phyloP scores from a whole-genome alignment of 1,140 invertebrate species.

The Lethrus apterus region DNA sequence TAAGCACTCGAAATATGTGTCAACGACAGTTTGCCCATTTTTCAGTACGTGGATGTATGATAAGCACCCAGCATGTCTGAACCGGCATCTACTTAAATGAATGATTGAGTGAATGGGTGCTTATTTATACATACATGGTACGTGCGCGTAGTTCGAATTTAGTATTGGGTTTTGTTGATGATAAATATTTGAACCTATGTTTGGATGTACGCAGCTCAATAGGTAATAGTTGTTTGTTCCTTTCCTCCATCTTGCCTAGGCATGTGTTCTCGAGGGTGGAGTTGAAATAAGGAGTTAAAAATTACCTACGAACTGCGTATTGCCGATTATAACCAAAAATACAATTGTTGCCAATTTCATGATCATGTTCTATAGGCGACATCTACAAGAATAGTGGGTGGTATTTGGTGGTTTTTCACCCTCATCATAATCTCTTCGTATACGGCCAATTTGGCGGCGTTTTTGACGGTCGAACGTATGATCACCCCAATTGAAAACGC shows the following conservation, averaged over 20 bases:
- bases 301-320: too few species aligned
- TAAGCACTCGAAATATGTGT: slow-evolving; percentile 13
- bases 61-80: not conserved
- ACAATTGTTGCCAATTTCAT: not conserved
- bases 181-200: too few species aligned
- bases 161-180: slow-evolving; percentile 12
- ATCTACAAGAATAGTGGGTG: slow-evolving; percentile 86
- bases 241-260: too few species aligned
- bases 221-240: not conserved
- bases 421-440: slow-evolving; percentile 97
- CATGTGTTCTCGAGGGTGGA: too few species aligned
- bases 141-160: not conserved
- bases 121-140: slow-evolving; percentile 9
- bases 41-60: not conserved
- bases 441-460: slow-evolving; percentile 94
- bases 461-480: slow-evolving; percentile 94
- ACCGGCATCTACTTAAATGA: slow-evolving; percentile 2
- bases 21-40: slow-evolving; percentile 8
- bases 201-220: too few species aligned
- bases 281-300: too few species aligned
- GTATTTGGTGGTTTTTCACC: slow-evolving; percentile 99
- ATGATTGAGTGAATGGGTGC: slow-evolving; percentile 6
- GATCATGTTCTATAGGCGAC: slow-evolving; percentile 59
- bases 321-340: too few species aligned
- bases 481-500: slow-evolving; percentile 95